phyloP scores from a whole-genome alignment of 2,888 invertebrate species.

The Acleris laterana region DNA sequence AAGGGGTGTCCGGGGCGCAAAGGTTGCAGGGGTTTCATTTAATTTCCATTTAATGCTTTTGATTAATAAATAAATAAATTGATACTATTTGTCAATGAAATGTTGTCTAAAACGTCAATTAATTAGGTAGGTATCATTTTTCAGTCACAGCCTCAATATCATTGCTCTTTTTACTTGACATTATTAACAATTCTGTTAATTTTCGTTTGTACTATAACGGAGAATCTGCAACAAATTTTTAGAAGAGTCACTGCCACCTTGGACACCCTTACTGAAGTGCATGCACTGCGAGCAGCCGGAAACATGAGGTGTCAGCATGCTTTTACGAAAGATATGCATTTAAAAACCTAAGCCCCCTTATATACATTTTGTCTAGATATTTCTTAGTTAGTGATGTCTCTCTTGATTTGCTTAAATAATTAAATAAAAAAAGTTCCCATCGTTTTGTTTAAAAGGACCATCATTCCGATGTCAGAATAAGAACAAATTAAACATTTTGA shows the following conservation, averaged over 20 bases:
- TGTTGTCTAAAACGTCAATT: too few species aligned
- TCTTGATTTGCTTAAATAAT: conserved; percentile 12
- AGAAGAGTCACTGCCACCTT: background rate
- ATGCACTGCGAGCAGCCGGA: conserved; percentile 15
- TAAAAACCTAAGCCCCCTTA: conserved; percentile 27
- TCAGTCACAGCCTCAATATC: too few species aligned
- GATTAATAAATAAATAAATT: too few species aligned
- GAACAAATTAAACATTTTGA: too few species aligned
- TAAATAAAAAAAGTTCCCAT: too few species aligned
- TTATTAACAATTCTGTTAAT: too few species aligned
- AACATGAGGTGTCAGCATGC: conserved; percentile 17
- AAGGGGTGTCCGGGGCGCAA: conserved; percentile 11
- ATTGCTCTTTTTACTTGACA: too few species aligned
- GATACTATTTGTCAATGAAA: too few species aligned
- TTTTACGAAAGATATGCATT: conserved; percentile 29
- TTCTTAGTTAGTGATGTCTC: conserved; percentile 13
- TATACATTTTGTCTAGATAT: conserved; percentile 27
- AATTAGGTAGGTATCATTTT: too few species aligned
- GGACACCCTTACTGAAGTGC: conserved; percentile 14
- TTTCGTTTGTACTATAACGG: too few species aligned
- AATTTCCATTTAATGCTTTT: background rate
- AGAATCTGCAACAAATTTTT: background rate
- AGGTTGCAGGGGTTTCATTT: background rate
- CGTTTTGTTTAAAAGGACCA: background rate
- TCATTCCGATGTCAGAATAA: background rate